Evolutionary conservation across 2,888 invertebrate species (phyloP), one percentile per base, ranked within the genome.

Genomic region (Drosophila incognita): DNA sequence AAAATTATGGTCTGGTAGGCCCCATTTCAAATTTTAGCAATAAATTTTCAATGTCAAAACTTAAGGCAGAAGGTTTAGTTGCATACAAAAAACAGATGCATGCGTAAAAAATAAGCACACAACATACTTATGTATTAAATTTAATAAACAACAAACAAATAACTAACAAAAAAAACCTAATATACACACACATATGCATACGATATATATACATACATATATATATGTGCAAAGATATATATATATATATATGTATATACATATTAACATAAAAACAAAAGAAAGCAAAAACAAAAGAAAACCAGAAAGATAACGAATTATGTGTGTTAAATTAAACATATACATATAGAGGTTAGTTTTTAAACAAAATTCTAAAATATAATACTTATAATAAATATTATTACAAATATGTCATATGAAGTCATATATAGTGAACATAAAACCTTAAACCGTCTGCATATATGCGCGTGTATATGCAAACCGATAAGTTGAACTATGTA

Each of bases 91-190:
- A 46, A 4, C 46, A 72, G 59, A 65, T 65, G 67, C 67, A 67
- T 69, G 61, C 77, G 51, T 74, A 74, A 63, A 53, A 36, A 21
- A 74, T 78, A 82, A 85, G 85, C 82, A 87, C 80, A 87, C 82
- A 73, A 82, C 62, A 87, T 80, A 84, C 84, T 87, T 84, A 84
- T 85, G 85, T 85, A 87, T 87, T 87, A 79, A 86, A 85, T 81
- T 82, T 77, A 84, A 83, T 72, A 69, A 70, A 64, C 46, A 49
- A 53, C 27, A 59, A 63, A 58, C 42, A 57, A 71, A 49, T 59
- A 70, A 74, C 64, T 64, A 73, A 68, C 62, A 15, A 51, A 31
- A 10, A 31, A 33, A 33, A 33, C 33, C 53, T 60, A 76, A 36
- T 56, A n/a, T 29, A 68, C 40, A 79, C 40, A 79, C 57, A 78